Evolutionary conservation across 2,888 invertebrate genomes (phyloP).

Genomic region (Eumerus sabulonum): DNA sequence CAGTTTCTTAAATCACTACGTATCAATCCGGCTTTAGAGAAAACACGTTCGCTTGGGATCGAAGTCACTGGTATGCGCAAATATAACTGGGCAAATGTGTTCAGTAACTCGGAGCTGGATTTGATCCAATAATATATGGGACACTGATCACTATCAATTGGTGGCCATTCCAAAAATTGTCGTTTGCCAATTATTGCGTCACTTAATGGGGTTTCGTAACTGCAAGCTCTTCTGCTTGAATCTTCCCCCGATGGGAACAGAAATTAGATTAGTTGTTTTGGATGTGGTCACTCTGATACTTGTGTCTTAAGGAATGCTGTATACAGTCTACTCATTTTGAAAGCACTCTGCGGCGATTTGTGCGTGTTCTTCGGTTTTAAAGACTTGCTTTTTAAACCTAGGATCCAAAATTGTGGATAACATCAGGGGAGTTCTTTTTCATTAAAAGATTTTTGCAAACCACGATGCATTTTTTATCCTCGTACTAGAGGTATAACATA

Average conservation of each 20-base stretch:
- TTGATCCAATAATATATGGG: slow-evolving; percentile 17
- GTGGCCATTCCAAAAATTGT: slow-evolving; percentile 6
- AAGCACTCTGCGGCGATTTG: slow-evolving; percentile 4
- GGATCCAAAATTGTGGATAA: slow-evolving; percentile 13
- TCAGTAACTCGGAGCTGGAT: slow-evolving; percentile 16
- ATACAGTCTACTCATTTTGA: slow-evolving; percentile 4
- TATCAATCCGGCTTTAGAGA: too few species aligned
- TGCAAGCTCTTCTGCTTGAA: slow-evolving; percentile 13
- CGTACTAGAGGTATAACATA: slow-evolving; percentile 7
- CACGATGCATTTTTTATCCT: slow-evolving; percentile 4
- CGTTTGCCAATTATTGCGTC: slow-evolving; percentile 18
- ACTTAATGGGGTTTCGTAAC: slow-evolving; percentile 16
- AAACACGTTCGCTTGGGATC: neutral
- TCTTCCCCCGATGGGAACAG: slow-evolving; percentile 10
- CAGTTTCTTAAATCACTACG: too few species aligned
- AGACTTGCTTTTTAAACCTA: neutral
- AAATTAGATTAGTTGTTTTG: neutral
- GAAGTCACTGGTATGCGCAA: slow-evolving; percentile 2
- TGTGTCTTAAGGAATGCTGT: slow-evolving; percentile 2
- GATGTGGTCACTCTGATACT: slow-evolving; percentile 10
- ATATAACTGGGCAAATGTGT: slow-evolving; percentile 8
- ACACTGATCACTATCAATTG: slow-evolving; percentile 3
- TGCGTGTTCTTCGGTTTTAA: neutral
- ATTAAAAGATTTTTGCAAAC: slow-evolving; percentile 5
- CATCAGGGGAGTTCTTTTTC: slow-evolving; percentile 12